Base-by-base conservation (phyloP, 2,797 vertebrate species). In the Notoglanidium macrostoma region DNA sequence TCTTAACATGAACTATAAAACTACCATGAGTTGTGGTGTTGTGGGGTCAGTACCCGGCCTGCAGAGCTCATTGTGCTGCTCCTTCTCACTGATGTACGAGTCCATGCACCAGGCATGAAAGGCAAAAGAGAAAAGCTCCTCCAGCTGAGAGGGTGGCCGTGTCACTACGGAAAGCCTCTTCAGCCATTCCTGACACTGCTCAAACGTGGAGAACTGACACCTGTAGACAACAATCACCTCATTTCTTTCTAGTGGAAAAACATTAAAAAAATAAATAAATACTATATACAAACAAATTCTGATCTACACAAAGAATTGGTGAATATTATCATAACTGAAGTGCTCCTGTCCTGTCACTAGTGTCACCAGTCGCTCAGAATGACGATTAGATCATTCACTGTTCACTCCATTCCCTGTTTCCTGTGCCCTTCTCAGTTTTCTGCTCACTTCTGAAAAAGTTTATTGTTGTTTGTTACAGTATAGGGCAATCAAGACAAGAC, bases 31-130 rank as follows among this genome's bases (percentile, higher is more conserved):
- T 5, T 21, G 40, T 12, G 44, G 40, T 35, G 32, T 14, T 29
- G 26, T 15, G 63, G 26, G 59, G 0, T 11, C 49, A 5, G 0
- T 95, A 99, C 98, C 98, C 96, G 98, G 98, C 83, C 97, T 95
- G 91, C 98, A 99, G 86, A 98, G 90, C 90, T 99, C 97, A 29
- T 97, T 97, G 0, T 99, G 98, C 91, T 98, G 98, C 83, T 99
- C 98, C 94, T 98, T 99, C 74, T 99, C 98, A 3, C 97, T 97
- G 1, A 97, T 97, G 0, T 98, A 98, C 21, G 97, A 96, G 76
- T 99, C 97, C 96, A 97, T 97, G 90, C 98, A 99, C 97, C 97
- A 98, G 54, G 98, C 98, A 0, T 99, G 98, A 89, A 98, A 99
- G 80, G 98, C 97, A 2, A 99, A 99, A 0, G 98, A 98, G 92